These are phyloP conservation scores for Thamnaconus septentrionalis DNA, from an alignment of 2,113 vertebrate genomes.

Conservation along the genomic window DNA sequence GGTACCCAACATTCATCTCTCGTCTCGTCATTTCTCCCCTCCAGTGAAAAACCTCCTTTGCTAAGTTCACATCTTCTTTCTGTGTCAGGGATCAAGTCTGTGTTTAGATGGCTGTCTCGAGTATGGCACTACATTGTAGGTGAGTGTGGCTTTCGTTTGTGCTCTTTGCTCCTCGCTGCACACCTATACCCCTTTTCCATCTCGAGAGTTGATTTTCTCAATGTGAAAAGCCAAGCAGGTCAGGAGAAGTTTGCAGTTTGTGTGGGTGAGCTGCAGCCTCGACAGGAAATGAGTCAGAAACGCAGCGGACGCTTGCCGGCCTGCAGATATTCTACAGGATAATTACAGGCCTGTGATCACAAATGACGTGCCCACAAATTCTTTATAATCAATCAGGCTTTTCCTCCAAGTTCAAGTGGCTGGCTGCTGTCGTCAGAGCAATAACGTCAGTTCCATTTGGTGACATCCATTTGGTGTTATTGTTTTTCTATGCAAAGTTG, in stretches of 20 bases:
- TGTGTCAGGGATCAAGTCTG: conserved; percentile 58
- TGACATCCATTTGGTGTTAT: not conserved
- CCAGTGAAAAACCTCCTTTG: not conserved
- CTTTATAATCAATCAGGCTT: conserved; percentile 36
- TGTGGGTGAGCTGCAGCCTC: not conserved
- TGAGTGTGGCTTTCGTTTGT: conserved; percentile 30
- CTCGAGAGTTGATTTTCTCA: not conserved
- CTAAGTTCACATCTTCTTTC: not conserved
- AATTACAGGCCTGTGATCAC: conserved; percentile 11
- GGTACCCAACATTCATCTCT: conserved; percentile 37
- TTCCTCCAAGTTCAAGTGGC: conserved; percentile 53
- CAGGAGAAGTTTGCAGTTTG: not conserved
- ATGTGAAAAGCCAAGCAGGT: conserved; percentile 2
- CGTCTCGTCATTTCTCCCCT: not conserved
- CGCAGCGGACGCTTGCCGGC: conserved; percentile 11
- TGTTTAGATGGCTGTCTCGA: conserved; percentile 51
- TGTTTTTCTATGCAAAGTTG: too few relatives aligned
- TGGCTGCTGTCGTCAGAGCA: conserved; percentile 33
- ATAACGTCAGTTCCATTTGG: conserved; percentile 38
- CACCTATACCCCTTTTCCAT: not conserved
- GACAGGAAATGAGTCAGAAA: conserved; percentile 2
- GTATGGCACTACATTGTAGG: conserved; percentile 54
- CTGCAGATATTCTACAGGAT: conserved; percentile 16
- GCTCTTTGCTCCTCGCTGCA: conserved; percentile 11
- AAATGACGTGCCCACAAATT: conserved; percentile 1